phyloP scores from a whole-genome alignment of 2,797 vertebrate species.

The Allobates femoralis region DNA sequence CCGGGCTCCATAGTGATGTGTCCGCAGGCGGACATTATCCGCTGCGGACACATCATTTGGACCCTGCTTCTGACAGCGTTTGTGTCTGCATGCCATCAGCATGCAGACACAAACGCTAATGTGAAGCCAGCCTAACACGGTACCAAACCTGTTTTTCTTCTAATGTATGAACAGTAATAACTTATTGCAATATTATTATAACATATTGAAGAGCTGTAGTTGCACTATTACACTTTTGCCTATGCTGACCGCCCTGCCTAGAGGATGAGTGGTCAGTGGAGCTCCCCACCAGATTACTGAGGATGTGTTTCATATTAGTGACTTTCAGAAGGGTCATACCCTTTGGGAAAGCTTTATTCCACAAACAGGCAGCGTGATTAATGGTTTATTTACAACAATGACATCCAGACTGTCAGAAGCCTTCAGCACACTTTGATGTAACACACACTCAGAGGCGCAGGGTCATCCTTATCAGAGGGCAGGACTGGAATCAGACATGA shows the following conservation, averaged over 20 bases:
- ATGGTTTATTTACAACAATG: constrained; percentile 84
- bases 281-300: constrained; percentile 65
- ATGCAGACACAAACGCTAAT: no score
- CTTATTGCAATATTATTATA: no score
- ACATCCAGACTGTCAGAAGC: constrained; percentile 80
- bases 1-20: no score
- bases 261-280: constrained; percentile 50
- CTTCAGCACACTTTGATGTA: constrained; percentile 82
- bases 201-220: constrained; percentile 61
- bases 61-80: no score
- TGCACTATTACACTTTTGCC: not conserved
- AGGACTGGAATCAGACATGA: constrained; percentile 73
- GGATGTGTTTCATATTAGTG: constrained; percentile 84
- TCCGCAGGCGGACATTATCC: no score
- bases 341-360: constrained; percentile 76
- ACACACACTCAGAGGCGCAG: constrained; percentile 79
- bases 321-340: constrained; percentile 82
- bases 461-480: constrained; percentile 75
- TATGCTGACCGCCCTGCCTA: constrained; percentile 26
- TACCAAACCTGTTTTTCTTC: no score
- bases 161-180: no score
- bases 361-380: constrained; percentile 79
- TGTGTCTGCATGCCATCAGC: no score
- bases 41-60: no score
- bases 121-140: no score